A percentile compares a stretch with the other conserved stretches of the same genome.
Evolutionary conservation across 2,888 invertebrate species (phyloP).

Genomic region (Argyresthia albistria): DNA sequence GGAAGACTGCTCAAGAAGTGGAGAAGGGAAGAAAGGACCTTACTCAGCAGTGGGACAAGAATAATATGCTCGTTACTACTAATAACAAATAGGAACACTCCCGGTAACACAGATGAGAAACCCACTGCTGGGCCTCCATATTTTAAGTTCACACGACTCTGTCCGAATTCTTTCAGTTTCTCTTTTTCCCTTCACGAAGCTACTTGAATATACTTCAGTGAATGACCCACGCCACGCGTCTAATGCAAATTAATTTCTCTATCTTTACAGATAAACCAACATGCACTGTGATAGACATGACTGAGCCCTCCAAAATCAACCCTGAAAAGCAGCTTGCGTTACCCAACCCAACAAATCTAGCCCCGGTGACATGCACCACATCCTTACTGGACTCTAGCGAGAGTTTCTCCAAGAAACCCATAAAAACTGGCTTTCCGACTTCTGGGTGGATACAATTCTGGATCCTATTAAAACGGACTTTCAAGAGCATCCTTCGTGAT

Average conservation of each 20-base stretch:
- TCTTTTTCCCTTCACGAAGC: too few relatives aligned
- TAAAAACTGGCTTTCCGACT: constrained; percentile 83
- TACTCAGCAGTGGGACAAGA: too few relatives aligned
- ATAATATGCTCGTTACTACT: too few relatives aligned
- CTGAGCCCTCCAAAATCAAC: constrained; percentile 40
- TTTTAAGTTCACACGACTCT: too few relatives aligned
- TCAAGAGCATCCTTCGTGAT: constrained; percentile 86
- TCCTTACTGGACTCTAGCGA: constrained; percentile 81
- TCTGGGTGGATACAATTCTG: constrained; percentile 88
- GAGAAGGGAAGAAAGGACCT: too few relatives aligned
- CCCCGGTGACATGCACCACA: constrained; percentile 78
- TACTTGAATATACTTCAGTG: too few relatives aligned
- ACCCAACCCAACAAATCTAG: constrained; percentile 49
- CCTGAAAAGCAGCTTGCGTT: constrained; percentile 42
- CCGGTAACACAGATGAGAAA: too few relatives aligned
- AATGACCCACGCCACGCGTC: too few relatives aligned
- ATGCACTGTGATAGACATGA: constrained; percentile 67
- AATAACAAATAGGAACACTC: too few relatives aligned
- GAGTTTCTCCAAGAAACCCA: constrained; percentile 76
- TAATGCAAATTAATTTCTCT: background rate
- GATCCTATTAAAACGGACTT: constrained; percentile 88
- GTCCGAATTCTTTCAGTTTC: too few relatives aligned
- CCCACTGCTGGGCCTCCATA: too few relatives aligned
- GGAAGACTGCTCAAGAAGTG: too few relatives aligned
- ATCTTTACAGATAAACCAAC: constrained; percentile 66